Base-by-base conservation (phyloP, 92 coral and sea anemone genomes). In the Porites evermanni region DNA sequence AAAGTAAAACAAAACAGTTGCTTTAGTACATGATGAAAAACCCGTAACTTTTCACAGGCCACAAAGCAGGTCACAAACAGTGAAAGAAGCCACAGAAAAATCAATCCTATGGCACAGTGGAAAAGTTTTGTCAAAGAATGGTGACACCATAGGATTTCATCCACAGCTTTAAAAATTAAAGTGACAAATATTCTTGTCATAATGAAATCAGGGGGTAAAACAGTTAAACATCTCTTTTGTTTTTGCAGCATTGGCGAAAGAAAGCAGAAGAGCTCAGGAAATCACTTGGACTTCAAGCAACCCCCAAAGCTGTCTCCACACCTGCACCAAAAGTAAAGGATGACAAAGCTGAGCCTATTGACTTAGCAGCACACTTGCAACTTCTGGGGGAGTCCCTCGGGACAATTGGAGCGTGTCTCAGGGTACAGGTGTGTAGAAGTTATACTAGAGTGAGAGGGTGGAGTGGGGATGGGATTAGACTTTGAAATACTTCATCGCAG, bases 331-430 rank as follows among this genome's bases (percentile, higher is more conserved):
- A 10, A n/a, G 60, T 56, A 52, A 68, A 70, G 26, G 70, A 60
- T 32, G 87, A 94, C 23, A 86, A 88, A 18, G 77, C 93, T 13
- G 95, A 97, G 75, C 92, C 95, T 4, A 81, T 97, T 70, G 99
- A 97, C 76, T 87, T 97, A 92, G 99, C 99, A 1, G 99, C 99
- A 7, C 96, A 97, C 80, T 93, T 97, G 4, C 94, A 93, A 53
- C 94, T 97, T 17, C 90, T 97, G 80, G 99, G 99, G 65, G 99
- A 97, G 77, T 97, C 99, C 24, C 92, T 97, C 32, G 81, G 87
- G 53, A 89, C 96, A 61, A 93, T 97, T 72, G 99, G 99, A 53
- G 82, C 87, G 38, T 90, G 94, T 65, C 94, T 97, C 21, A 90
- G 85, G 80, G 93, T 92, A 85, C 99, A 96, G 98, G 99, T 96